Evolutionary conservation across 2,113 vertebrate genomes (phyloP).

Genomic region (Lasiurus cinereus): DNA sequence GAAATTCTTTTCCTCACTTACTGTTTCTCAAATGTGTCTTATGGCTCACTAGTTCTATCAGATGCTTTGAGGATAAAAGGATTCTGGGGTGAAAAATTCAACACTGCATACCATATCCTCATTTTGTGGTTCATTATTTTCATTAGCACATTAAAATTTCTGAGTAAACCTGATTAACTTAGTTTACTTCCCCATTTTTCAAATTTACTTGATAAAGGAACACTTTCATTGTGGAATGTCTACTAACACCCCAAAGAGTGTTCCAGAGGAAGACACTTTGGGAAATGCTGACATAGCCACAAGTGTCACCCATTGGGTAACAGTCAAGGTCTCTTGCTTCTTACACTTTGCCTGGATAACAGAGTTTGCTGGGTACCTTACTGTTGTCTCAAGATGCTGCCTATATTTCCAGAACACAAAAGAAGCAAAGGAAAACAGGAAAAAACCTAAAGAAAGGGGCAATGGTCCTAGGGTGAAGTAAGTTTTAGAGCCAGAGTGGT

Average conservation of each 20-base stretch:
- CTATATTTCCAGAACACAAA: not conserved
- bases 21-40: not conserved
- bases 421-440: not conserved
- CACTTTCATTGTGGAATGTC: not conserved
- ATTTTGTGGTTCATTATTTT: not conserved
- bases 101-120: not conserved
- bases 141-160: not conserved
- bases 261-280: not conserved
- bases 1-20: not conserved
- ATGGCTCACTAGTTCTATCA: not conserved
- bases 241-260: not conserved
- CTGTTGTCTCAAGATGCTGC: not conserved
- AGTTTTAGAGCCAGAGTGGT: not conserved
- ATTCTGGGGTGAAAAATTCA: not conserved
- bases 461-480: not conserved
- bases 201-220: not conserved
- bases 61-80: not conserved
- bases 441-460: not conserved
- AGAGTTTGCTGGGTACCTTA: not conserved
- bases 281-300: not conserved
- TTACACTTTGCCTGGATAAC: not conserved
- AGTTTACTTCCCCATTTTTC: not conserved
- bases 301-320: not conserved
- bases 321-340: not conserved
- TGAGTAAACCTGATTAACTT: slow-evolving; percentile 29